Percentiles rank a stretch among this genome's conserved stretches.
These are phyloP conservation scores for Noctua janthina DNA, from an alignment of 2,888 invertebrate species.

Conservation along the genomic window DNA sequence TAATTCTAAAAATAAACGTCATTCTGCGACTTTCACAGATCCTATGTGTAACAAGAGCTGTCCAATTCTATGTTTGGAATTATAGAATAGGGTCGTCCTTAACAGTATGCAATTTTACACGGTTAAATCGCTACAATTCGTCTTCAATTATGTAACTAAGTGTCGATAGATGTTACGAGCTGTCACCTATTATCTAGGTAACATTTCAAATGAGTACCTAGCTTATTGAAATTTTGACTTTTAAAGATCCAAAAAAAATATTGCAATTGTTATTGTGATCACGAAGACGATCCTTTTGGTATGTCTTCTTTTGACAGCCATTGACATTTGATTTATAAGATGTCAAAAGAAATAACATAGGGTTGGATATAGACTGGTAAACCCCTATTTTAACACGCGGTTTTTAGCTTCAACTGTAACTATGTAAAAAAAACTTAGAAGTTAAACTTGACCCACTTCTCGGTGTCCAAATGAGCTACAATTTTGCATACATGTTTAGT, in stretches of 20 bases:
- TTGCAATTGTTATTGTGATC: slow-evolving; percentile 27
- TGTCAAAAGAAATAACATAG: background rate
- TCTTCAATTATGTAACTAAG: slow-evolving; percentile 25
- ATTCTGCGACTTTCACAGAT: slow-evolving; percentile 1
- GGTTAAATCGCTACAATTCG: slow-evolving; percentile 13
- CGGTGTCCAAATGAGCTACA: no score
- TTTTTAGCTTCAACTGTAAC: no score
- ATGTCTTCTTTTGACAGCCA: slow-evolving; percentile 36
- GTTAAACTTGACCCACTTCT: no score
- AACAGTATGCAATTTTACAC: slow-evolving; percentile 5
- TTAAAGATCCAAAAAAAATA: slow-evolving; percentile 31
- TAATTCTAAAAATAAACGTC: background rate
- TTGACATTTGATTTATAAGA: slow-evolving; percentile 18
- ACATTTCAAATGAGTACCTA: background rate
- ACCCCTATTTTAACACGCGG: background rate
- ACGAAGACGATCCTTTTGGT: slow-evolving; percentile 52
- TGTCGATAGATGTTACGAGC: background rate
- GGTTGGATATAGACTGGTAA: background rate
- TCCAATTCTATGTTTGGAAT: background rate
- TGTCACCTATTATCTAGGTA: slow-evolving; percentile 18
- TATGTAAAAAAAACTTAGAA: no score
- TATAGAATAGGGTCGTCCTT: background rate
- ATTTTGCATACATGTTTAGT: no score
- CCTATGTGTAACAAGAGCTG: background rate
- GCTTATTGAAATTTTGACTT: slow-evolving; percentile 50